Base-by-base conservation (phyloP, 1,140 invertebrate genomes). In the Drosophila truncata region DNA sequence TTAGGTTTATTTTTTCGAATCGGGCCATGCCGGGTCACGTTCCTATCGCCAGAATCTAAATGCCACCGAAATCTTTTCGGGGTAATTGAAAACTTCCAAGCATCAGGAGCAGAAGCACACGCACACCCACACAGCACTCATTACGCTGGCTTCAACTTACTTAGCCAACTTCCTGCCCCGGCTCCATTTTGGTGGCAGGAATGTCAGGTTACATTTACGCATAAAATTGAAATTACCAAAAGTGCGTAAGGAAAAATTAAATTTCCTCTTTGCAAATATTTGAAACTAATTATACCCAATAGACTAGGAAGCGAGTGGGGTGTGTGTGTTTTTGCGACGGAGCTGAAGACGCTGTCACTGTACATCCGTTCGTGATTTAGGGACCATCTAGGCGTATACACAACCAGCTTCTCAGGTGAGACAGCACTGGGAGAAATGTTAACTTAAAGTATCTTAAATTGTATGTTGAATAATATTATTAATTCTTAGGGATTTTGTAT, bases 221-320 rank as follows among this genome's bases (percentile, higher is more conserved):
- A 37, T 73, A 46, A 80, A 80, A 80, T 81, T 80, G 58, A 80
- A 85, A 84, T 84, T 84, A 73, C 58, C 63, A 49, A 80, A 80
- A 74, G 69, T 80, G 84, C 80, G 76, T 84, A 47, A 75, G 58
- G 72, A 78, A 77, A 88, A 87, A 87, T 87, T 77, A 84, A 87
- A 87, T 84, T 91, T 91, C 73, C 77, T 80, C 50, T 74, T 65
- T 47, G 78, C 78, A 91, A 91, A 91, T 91, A 87, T 91, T 91
- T 79, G 87, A 87, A 91, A 91, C 87, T 91, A 91, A 91, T 91
- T 91, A 91, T 91, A 79, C 87, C 87, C 87, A 83, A 91, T 91
- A 91, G 82, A 82, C 73, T 25, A 14, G 49, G 50, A 63, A 39
- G 83, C 72, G 62, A 70, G 76, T 65, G 52, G 25, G 37, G 44